Conservation (phyloP, 2,888 invertebrate genomes). For the Blastobasis adustella region DNA sequence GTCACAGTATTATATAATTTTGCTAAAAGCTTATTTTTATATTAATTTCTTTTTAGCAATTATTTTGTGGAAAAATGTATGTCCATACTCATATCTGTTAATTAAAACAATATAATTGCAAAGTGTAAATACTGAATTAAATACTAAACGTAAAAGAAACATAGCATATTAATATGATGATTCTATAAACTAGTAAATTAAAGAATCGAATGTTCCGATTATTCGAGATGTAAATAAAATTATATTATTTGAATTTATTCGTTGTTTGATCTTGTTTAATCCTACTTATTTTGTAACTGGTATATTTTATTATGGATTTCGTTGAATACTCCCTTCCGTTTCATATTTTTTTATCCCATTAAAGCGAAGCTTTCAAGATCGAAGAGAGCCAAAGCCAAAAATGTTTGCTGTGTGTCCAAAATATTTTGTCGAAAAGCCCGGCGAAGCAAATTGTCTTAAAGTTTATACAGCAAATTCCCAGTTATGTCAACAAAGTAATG, state of each 20-base stretch:
- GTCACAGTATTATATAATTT: background rate
- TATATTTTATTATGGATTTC: too few species aligned
- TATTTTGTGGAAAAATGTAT: background rate
- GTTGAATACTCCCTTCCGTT: too few species aligned
- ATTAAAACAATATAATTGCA: background rate
- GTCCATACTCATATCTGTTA: too few species aligned
- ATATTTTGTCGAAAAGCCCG: too few species aligned
- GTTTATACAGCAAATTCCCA: too few species aligned
- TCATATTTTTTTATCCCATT: too few species aligned
- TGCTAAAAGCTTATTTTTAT: background rate
- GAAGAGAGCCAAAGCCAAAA: too few species aligned
- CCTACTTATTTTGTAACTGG: too few species aligned
- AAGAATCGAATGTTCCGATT: conserved; percentile 46
- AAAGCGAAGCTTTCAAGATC: too few species aligned
- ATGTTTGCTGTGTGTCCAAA: too few species aligned
- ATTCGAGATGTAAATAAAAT: conserved; percentile 69
- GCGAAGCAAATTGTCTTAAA: too few species aligned
- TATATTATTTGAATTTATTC: conserved; percentile 61
- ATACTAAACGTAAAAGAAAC: conserved; percentile 17
- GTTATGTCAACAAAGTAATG: too few species aligned
- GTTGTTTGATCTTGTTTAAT: conserved; percentile 3
- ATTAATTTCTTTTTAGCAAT: background rate
- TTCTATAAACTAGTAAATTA: conserved; percentile 16
- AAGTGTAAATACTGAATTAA: conserved; percentile 9
- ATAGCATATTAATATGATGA: conserved; percentile 26